Evolutionary conservation across 53 echinoderm and acorn worm species (phyloP).

Genomic region (Stichopus horrens): DNA sequence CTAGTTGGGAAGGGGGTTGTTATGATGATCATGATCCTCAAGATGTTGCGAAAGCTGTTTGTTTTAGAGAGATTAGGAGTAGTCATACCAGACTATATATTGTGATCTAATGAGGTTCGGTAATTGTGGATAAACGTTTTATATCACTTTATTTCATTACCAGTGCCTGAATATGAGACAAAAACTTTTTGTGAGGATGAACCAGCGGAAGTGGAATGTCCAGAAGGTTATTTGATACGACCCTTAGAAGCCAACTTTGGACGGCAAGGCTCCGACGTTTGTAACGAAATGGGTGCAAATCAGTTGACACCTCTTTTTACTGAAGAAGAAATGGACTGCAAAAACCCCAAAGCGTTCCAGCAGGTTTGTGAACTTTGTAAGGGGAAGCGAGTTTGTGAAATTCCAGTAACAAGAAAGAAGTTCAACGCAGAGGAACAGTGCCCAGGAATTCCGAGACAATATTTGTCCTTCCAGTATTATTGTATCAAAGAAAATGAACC

Average conservation of each 20-base stretch:
- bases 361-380: constrained; percentile 46
- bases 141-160: background rate
- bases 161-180: constrained; percentile 48
- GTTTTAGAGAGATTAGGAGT: no score
- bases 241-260: constrained; percentile 81
- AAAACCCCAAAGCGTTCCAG: constrained; percentile 53
- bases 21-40: no score
- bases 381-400: constrained; percentile 30
- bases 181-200: constrained; percentile 26
- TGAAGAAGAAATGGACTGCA: constrained; percentile 61
- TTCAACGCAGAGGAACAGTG: constrained; percentile 22
- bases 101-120: background rate
- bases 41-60: no score
- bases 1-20: no score
- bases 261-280: constrained; percentile 75
- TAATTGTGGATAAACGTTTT: background rate
- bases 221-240: constrained; percentile 72
- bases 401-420: constrained; percentile 38
- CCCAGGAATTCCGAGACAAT: constrained; percentile 14
- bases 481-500: constrained; percentile 28
- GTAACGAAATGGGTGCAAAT: constrained; percentile 17
- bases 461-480: constrained; percentile 41
- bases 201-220: constrained; percentile 53
- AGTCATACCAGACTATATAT: no score
- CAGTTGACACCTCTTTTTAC: constrained; percentile 42